A percentile compares a stretch with the other conserved stretches of the same genome.
Evolutionary conservation across 2,113 vertebrate genomes (phyloP).

Genomic region (Hippoglossus stenolepis): DNA sequence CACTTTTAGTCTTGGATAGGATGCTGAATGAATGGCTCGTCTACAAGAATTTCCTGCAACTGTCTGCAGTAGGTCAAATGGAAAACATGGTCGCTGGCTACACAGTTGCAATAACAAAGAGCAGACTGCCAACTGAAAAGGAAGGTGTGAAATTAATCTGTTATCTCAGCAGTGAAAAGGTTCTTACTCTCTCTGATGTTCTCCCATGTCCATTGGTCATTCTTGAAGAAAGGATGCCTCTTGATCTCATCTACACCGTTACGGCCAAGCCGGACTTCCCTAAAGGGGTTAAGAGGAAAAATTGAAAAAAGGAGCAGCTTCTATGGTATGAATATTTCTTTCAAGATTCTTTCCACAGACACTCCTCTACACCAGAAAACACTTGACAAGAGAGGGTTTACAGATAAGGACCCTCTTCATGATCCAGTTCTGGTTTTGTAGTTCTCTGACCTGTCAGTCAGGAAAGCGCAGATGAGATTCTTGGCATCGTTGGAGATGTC

Average conservation of each 20-base stretch:
- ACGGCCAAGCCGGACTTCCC: conserved; percentile 94
- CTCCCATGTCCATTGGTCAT: conserved; percentile 98
- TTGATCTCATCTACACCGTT: conserved; percentile 98
- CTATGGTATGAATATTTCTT: background rate
- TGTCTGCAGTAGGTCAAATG: conserved; percentile 73
- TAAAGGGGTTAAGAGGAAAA: conserved; percentile 55
- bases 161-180: background rate
- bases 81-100: conserved; percentile 57
- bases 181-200: conserved; percentile 95
- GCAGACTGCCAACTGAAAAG: conserved; percentile 14
- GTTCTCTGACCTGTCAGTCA: conserved; percentile 93
- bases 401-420: conserved; percentile 20
- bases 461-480: conserved; percentile 98
- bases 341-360: conserved; percentile 26
- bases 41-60: conserved; percentile 74
- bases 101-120: conserved; percentile 30
- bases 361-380: background rate
- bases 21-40: conserved; percentile 70
- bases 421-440: background rate
- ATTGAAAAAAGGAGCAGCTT: background rate
- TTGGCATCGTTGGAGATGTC: conserved; percentile 99
- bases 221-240: conserved; percentile 97
- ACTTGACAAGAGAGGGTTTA: conserved; percentile 9
- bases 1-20: conserved; percentile 63
- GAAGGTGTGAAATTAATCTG: conserved; percentile 23